Conservation (phyloP, 2,888 invertebrate species). For the Scaptomyza tumidula region DNA sequence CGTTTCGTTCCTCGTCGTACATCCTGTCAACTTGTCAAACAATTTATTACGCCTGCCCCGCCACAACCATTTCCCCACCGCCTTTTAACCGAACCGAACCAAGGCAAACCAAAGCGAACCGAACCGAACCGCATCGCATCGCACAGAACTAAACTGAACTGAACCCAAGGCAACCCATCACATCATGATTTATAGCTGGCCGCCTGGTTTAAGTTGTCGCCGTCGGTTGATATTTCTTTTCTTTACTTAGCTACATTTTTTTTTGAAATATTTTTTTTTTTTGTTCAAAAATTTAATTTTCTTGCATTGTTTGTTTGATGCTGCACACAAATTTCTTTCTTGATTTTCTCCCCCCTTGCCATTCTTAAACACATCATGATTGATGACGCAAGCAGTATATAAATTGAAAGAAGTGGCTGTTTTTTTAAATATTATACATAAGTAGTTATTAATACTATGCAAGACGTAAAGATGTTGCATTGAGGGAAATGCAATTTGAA, state of each 20-base stretch:
- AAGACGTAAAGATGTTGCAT: background rate
- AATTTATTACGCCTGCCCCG: slow-evolving; percentile 67
- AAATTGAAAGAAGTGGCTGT: slow-evolving; percentile 15
- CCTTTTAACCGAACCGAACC: background rate
- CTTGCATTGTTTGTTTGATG: slow-evolving; percentile 47
- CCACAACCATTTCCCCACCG: slow-evolving; percentile 12
- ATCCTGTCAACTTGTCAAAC: slow-evolving; percentile 76
- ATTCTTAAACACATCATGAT: slow-evolving; percentile 28
- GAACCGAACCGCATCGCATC: background rate
- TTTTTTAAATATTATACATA: slow-evolving; percentile 4
- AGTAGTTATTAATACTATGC: background rate
- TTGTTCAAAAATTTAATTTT: slow-evolving; percentile 50
- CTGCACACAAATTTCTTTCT: slow-evolving; percentile 37
- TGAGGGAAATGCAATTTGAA: background rate
- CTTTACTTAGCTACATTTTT: background rate
- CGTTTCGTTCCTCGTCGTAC: slow-evolving; percentile 17
- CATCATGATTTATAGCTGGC: slow-evolving; percentile 70
- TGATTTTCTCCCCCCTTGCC: slow-evolving; percentile 8
- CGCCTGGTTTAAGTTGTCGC: slow-evolving; percentile 63
- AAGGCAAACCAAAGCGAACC: background rate
- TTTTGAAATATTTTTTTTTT: slow-evolving; percentile 11
- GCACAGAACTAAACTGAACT: background rate
- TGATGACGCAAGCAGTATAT: slow-evolving; percentile 43
- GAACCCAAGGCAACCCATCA: slow-evolving; percentile 29
- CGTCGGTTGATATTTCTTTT: slow-evolving; percentile 32